phyloP scores from a whole-genome alignment of 2,888 invertebrate genomes.

The Deroplatys truncata region DNA sequence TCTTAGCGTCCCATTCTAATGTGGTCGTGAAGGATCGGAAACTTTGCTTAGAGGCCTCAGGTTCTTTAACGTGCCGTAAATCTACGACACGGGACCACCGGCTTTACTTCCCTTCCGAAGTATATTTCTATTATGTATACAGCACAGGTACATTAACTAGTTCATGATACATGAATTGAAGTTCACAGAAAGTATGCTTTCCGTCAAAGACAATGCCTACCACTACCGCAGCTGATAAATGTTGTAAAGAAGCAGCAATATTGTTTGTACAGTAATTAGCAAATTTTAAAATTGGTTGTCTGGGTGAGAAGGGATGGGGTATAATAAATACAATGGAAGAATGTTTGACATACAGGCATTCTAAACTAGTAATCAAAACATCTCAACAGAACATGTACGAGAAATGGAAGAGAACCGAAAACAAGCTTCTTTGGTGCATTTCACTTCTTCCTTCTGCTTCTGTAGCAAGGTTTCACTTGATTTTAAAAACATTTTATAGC shows the following conservation, averaged over 20 bases:
- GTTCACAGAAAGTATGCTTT: conserved; percentile 22
- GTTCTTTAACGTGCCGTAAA: too few relatives aligned
- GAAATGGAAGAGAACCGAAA: conserved; percentile 11
- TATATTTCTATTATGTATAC: conserved; percentile 30
- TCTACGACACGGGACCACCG: too few relatives aligned
- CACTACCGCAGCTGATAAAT: conserved; percentile 23
- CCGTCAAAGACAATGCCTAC: conserved; percentile 22
- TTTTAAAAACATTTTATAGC: conserved; percentile 19
- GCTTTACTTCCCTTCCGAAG: too few relatives aligned
- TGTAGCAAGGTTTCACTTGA: neutral
- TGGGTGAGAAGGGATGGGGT: neutral
- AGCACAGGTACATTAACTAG: conserved; percentile 29
- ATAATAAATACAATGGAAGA: conserved; percentile 9
- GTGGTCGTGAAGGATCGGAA: too few relatives aligned
- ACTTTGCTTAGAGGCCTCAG: too few relatives aligned
- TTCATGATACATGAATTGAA: conserved; percentile 27
- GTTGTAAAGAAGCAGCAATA: conserved; percentile 19
- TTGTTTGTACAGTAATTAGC: conserved; percentile 11
- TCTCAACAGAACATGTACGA: neutral
- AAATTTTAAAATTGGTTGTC: conserved; percentile 1
- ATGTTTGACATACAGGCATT: neutral
- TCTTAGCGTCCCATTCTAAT: too few relatives aligned
- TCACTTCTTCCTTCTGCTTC: neutral
- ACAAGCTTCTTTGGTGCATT: neutral
- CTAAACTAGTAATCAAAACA: neutral